phyloP scores from a whole-genome alignment of 2,888 invertebrate species.

The Celastrina argiolus region DNA sequence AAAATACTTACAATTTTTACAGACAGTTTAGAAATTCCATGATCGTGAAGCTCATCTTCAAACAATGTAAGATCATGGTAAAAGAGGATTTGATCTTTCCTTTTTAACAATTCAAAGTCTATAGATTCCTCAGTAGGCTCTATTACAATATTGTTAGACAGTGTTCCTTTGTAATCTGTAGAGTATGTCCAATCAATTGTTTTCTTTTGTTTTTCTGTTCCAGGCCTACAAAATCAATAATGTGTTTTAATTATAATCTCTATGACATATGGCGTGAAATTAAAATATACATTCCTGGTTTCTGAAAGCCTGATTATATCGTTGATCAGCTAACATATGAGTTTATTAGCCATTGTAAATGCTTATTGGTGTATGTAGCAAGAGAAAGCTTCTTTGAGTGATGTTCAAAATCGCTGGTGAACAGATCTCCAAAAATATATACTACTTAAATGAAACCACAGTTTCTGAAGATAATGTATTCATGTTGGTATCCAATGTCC shows the following conservation, averaged over 20 bases:
- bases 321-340: too few relatives aligned
- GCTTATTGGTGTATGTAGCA: too few relatives aligned
- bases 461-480: too few relatives aligned
- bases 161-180: slow-evolving; percentile 92
- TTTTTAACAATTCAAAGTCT: slow-evolving; percentile 91
- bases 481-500: too few relatives aligned
- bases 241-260: not conserved
- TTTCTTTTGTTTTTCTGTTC: slow-evolving; percentile 86
- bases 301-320: too few relatives aligned
- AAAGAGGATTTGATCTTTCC: slow-evolving; percentile 93
- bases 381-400: too few relatives aligned
- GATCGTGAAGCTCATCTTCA: slow-evolving; percentile 99
- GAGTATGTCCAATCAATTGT: slow-evolving; percentile 99
- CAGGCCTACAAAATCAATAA: slow-evolving; percentile 73
- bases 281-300: too few relatives aligned
- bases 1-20: slow-evolving; percentile 91
- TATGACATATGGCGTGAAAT: too few relatives aligned
- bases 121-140: slow-evolving; percentile 85
- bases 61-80: slow-evolving; percentile 95
- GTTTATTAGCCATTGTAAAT: too few relatives aligned
- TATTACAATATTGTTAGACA: slow-evolving; percentile 78
- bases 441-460: too few relatives aligned
- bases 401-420: too few relatives aligned
- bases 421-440: too few relatives aligned
- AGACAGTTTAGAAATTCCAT: slow-evolving; percentile 93